A percentile compares a stretch with the other conserved stretches of the same genome.
These are phyloP conservation scores for Agonopterix arenella DNA, from an alignment of 2,888 invertebrate genomes.

Conservation along the genomic window DNA sequence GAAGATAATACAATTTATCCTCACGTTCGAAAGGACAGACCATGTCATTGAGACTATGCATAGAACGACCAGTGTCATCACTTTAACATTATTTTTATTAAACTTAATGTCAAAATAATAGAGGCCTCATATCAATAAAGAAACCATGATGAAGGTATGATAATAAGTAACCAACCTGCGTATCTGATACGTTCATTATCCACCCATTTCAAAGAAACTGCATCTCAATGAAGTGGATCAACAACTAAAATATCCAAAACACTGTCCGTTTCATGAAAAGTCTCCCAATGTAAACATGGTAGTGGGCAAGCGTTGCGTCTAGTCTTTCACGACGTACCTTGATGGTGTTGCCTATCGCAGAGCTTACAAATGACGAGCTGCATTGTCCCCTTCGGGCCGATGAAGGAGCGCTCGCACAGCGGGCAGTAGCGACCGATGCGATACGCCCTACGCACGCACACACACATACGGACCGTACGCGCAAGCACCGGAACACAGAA, in stretches of 20 bases:
- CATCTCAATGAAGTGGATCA: too few relatives aligned
- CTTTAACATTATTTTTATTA: too few relatives aligned
- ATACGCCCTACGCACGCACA: constrained; percentile 78
- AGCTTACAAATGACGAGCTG: constrained; percentile 78
- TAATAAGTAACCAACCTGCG: too few relatives aligned
- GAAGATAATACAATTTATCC: background rate
- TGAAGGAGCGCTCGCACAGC: constrained; percentile 83
- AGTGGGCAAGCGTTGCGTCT: background rate
- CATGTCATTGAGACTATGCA: too few relatives aligned
- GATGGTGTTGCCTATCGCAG: constrained; percentile 77
- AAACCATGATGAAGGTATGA: too few relatives aligned
- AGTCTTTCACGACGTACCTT: constrained; percentile 55
- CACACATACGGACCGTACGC: constrained; percentile 67
- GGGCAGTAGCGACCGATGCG: constrained; percentile 85
- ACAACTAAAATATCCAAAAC: too few relatives aligned
- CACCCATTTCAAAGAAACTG: too few relatives aligned
- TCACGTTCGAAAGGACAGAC: background rate
- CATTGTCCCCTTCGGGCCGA: constrained; percentile 81
- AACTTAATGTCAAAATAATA: too few relatives aligned
- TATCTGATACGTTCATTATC: too few relatives aligned
- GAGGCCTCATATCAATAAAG: too few relatives aligned
- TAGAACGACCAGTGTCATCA: too few relatives aligned
- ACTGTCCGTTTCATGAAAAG: background rate
- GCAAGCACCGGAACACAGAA: constrained; percentile 74
- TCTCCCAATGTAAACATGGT: too few relatives aligned